Base-by-base conservation (phyloP, 2,888 invertebrate genomes). In the Trachelus troglodyta region DNA sequence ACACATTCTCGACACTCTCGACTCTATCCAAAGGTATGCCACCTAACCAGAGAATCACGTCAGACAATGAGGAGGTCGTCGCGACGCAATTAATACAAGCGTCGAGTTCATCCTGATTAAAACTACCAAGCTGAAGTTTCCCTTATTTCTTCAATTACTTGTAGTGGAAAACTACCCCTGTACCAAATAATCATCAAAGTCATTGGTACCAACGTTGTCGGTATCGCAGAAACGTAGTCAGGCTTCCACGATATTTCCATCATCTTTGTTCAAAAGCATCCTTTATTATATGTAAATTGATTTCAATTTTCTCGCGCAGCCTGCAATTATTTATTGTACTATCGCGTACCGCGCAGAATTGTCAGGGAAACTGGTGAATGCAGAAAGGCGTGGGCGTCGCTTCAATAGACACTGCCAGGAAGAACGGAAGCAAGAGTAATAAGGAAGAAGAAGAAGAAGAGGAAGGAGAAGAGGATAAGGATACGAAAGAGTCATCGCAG, bases 211-310 rank as follows among this genome's bases (percentile, higher is more conserved):
- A 15, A 56, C 23, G 23, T 23, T 9, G 9, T 56, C 23, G 23
- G 56, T 9, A 23, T 56, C 23, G 9, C 9, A 23, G 23, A 9
- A 56, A 9, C 9, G 23, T 56, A 23, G 23, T 56, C 23, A 56
- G 56, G 23, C 56, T 23, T 23, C 23, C 23, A 23, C 2, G 9
- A 56, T 15, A 56, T 56, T 56, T 56, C 56, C 6, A 23, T 56
- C 23, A 56, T 56, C 56, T 56, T 56, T 56, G 23, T 9, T 56
- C 23, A 56, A 56, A 12, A 23, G 11, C 23, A 2, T 79, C 79
- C 82, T 83, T 84, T 82, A 84, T 85, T 82, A 80, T 81, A 83
- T 80, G 82, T 79, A 84, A 84, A 84, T 84, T 84, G 82, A 85
- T 84, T 82, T 84, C 80, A 81, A 81, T 80, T 80, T 79, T 77